phyloP scores from a whole-genome alignment of 2,113 vertebrate genomes.

The Otocyon megalotis region DNA sequence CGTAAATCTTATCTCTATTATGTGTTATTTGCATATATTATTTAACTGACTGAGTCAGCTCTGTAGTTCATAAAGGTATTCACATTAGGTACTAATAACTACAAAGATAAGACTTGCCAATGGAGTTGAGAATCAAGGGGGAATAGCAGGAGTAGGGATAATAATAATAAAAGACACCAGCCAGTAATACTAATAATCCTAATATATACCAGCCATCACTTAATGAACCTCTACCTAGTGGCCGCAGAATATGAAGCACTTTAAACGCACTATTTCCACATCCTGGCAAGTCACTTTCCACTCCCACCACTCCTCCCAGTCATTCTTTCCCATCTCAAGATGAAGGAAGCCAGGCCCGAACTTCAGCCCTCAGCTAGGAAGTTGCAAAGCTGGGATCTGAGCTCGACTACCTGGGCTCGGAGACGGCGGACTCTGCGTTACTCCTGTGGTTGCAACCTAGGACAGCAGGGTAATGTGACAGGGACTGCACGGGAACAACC shows the following conservation, averaged over 20 bases:
- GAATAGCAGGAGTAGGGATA: neutral
- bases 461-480: neutral
- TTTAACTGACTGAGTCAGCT: neutral
- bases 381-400: neutral
- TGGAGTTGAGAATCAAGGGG: neutral
- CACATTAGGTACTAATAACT: slow-evolving; percentile 78
- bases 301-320: neutral
- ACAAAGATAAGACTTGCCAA: slow-evolving; percentile 79
- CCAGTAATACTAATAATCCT: neutral
- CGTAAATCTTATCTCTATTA: neutral
- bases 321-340: neutral
- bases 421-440: neutral
- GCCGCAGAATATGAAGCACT: neutral
- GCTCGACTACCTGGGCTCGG: neutral
- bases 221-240: neutral
- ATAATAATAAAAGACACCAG: neutral
- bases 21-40: neutral
- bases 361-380: neutral
- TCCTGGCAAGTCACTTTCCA: neutral
- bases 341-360: neutral
- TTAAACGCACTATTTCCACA: neutral
- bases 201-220: neutral
- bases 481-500: neutral
- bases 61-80: accelerated
- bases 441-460: neutral